These are phyloP conservation scores for Cotesia vestalis DNA, from an alignment of 1,140 invertebrate species.

Conservation along the genomic window DNA sequence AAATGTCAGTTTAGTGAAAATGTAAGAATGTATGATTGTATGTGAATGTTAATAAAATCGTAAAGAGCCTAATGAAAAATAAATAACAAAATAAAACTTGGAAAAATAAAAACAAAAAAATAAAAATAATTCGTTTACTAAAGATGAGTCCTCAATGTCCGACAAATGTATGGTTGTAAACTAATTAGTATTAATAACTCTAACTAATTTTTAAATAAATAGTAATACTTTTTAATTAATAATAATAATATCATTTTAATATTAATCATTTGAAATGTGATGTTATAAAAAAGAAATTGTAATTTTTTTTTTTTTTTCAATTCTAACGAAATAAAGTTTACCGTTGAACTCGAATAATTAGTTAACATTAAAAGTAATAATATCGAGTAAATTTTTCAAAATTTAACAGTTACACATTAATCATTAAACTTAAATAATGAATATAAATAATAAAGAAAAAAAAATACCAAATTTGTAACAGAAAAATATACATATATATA, in stretches of 20 bases:
- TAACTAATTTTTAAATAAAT: constrained; percentile 63
- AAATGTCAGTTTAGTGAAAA: constrained; percentile 32
- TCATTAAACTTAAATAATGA: constrained; percentile 39
- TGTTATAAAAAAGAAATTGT: constrained; percentile 58
- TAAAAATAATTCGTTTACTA: constrained; percentile 50
- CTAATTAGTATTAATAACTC: constrained; percentile 66
- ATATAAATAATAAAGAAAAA: constrained; percentile 31
- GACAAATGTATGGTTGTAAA: constrained; percentile 64
- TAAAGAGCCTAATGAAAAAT: constrained; percentile 49
- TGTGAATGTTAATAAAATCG: constrained; percentile 41
- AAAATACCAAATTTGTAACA: constrained; percentile 41
- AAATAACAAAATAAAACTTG: constrained; percentile 23
- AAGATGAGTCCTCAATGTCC: constrained; percentile 48
- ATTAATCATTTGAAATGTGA: constrained; percentile 64
- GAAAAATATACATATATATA: constrained; percentile 47
- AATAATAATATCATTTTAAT: constrained; percentile 62
- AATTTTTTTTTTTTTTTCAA: constrained; percentile 58
- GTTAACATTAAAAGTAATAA: constrained; percentile 46
- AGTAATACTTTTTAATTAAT: constrained; percentile 54
- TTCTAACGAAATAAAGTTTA: constrained; percentile 61
- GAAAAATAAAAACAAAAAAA: constrained; percentile 36
- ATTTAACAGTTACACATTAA: neutral
- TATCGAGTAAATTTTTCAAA: constrained; percentile 22
- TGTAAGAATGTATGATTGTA: constrained; percentile 32
- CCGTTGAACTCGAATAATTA: constrained; percentile 52